A percentile compares a stretch with the other conserved stretches of the same genome.
These are phyloP conservation scores for Caenorhabditis sp. DNA, from an alignment of 2,888 invertebrate species.

Conservation along the genomic window DNA sequence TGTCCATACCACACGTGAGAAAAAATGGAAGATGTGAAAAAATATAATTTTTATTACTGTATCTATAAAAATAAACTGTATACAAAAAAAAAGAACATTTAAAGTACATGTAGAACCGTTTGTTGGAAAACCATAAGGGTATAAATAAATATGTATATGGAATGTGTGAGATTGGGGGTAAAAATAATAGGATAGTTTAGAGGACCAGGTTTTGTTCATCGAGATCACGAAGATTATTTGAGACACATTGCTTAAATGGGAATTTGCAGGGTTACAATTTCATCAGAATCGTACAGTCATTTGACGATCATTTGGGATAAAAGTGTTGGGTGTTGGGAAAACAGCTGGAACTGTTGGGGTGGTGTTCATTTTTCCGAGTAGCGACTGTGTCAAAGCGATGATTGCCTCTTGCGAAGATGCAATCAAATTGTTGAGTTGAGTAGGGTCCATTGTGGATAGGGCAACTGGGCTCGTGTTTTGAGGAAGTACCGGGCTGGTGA, in stretches of 20 bases:
- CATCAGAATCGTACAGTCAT: conserved; percentile 32
- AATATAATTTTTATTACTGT: background rate
- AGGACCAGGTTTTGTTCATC: background rate
- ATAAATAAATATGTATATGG: background rate
- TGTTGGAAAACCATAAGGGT: background rate
- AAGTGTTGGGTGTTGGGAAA: conserved; percentile 7
- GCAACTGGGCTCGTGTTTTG: background rate
- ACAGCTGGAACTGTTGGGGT: conserved; percentile 5
- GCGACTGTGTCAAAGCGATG: conserved; percentile 38
- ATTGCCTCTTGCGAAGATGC: conserved; percentile 39
- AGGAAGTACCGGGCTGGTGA: background rate
- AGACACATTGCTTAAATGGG: background rate
- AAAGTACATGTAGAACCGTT: background rate
- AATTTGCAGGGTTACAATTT: background rate
- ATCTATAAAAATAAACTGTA: background rate
- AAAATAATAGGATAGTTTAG: background rate
- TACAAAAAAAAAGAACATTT: background rate
- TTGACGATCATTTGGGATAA: conserved; percentile 21
- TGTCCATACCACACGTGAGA: background rate
- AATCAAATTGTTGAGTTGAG: conserved; percentile 40
- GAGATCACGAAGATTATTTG: background rate
- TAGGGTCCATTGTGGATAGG: conserved; percentile 36
- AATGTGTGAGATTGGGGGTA: background rate
- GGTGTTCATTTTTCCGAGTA: conserved; percentile 19
- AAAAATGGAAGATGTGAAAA: background rate